Base-by-base conservation (phyloP, 1,140 invertebrate species). In the Drosophila navojoa region DNA sequence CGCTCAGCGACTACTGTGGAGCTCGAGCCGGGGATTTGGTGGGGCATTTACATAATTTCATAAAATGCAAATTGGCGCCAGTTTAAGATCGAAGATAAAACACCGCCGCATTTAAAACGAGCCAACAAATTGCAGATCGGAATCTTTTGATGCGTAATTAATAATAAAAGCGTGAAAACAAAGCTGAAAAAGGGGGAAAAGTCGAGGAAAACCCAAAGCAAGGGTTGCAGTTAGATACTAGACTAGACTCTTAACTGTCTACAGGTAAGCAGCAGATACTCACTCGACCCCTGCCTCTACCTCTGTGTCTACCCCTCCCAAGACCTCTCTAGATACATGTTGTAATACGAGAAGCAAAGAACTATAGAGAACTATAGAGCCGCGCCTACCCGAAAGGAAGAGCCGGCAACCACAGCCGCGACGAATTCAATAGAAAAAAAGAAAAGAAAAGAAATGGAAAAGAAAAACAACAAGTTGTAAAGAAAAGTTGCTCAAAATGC, bases 81-180 rank as follows among this genome's bases (percentile, higher is more conserved):
- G 16, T 4, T 9, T 3, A 19, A 71, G 81, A 85, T 85, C 81
- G 60, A 54, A 74, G 81, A 86, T 85, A 86, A 59, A 47, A 78
- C 52, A 70, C 32, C 32, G 32, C 32, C 32, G 32, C 47, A 86
- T 86, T 77, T 77, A 78, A 55, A 76, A 44, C 66, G 63, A 66
- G 54, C 49, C 79, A 71, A 69, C 74, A 81, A 85, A 85, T 85
- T 66, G 78, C 79, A 79, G 81, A 86, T 86, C 81, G 82, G 82
- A 76, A 86, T 87, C 81, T 76, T 87, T 87, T 79, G 81, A 86
- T 81, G 79, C 76, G 75, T 87, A 79, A 86, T 86, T 86, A 87
- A 87, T 86, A 86, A 86, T 63, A 61, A 68, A 49, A 62, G 64
- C 52, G 40, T 35, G 16, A 40, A 63, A 50, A 27, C 13, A n/a